phyloP scores from a whole-genome alignment of 2,113 vertebrate genomes.

The Dipodomys merriami region DNA sequence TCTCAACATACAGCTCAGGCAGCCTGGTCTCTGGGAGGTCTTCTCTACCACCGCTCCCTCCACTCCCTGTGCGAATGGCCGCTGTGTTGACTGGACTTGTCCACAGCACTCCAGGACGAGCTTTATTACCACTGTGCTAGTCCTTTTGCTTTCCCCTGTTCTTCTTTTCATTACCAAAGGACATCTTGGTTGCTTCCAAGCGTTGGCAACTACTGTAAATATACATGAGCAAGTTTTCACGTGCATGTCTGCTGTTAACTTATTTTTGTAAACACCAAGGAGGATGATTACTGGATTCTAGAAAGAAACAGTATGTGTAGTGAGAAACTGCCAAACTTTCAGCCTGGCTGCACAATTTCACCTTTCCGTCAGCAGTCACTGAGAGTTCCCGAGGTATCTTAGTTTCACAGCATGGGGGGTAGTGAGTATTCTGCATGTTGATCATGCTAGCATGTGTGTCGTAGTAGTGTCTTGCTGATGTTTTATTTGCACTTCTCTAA shows the following conservation, averaged over 20 bases:
- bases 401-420: not conserved
- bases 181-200: not conserved
- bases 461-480: not conserved
- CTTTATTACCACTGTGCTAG: not conserved
- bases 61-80: too few species aligned
- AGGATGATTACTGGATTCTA: not conserved
- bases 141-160: not conserved
- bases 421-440: not conserved
- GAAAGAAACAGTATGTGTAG: not conserved
- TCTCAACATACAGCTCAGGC: too few species aligned
- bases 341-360: not conserved
- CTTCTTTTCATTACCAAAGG: not conserved
- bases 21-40: too few species aligned
- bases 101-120: too few species aligned
- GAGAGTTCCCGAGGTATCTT: not conserved
- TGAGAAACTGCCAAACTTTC: not conserved
- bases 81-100: too few species aligned
- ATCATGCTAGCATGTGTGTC: not conserved
- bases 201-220: not conserved
- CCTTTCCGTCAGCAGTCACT: not conserved
- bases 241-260: not conserved
- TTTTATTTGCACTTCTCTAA: not conserved
- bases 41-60: too few species aligned
- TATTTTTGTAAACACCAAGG: not conserved
- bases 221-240: not conserved